These are phyloP conservation scores for Poecile atricapillus DNA, from an alignment of 2,113 vertebrate genomes.

Conservation along the genomic window DNA sequence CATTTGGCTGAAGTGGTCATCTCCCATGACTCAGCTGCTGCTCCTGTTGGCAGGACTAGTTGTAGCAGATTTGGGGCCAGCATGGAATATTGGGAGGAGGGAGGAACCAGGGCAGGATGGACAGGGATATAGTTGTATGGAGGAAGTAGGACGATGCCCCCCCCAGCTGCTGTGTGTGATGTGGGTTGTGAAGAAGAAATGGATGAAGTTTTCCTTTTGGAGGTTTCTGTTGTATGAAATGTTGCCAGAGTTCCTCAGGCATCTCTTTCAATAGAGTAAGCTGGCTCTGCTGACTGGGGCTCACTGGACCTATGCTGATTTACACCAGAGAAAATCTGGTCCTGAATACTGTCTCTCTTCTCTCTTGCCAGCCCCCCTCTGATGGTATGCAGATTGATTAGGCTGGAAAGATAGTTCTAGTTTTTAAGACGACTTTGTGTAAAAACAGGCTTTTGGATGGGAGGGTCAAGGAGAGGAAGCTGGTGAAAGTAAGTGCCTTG, in stretches of 20 bases:
- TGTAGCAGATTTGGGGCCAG: constrained; percentile 9
- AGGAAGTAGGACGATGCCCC: background rate
- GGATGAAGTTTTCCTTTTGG: background rate
- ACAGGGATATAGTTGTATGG: background rate
- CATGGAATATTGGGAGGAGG: background rate
- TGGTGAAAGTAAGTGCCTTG: background rate
- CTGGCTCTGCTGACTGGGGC: background rate
- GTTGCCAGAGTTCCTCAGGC: background rate
- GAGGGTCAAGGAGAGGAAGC: background rate
- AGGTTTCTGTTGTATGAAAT: background rate
- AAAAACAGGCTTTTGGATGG: background rate
- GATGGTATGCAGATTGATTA: background rate
- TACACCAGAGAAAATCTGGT: background rate
- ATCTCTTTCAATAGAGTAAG: background rate
- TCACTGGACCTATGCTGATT: background rate
- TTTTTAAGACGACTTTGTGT: background rate
- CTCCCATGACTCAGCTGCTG: constrained; percentile 51
- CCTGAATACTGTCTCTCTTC: background rate
- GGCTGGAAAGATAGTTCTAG: background rate
- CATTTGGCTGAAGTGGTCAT: constrained; percentile 39
- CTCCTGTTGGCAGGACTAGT: constrained; percentile 46
- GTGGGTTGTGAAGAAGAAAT: background rate
- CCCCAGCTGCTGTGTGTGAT: background rate
- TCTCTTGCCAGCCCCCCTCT: background rate
- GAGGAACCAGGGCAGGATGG: background rate